phyloP scores from a whole-genome alignment of 2,113 vertebrate species.

The Rhombomys opimus region DNA sequence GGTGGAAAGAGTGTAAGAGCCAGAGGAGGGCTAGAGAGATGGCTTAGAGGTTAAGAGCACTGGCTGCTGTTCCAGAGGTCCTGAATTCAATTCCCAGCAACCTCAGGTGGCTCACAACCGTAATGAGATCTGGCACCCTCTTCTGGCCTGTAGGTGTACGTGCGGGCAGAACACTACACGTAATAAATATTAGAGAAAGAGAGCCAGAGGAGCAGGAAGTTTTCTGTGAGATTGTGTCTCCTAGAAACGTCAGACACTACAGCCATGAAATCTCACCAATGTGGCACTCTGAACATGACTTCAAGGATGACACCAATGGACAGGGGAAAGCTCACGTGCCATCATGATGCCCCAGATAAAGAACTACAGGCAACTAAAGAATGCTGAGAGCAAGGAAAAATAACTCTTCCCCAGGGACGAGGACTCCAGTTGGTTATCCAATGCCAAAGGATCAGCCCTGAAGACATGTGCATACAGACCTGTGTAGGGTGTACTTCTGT shows the following conservation, averaged over 20 bases:
- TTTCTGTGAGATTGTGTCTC: background rate
- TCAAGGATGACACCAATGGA: background rate
- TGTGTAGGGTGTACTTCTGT: background rate
- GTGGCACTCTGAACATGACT: background rate
- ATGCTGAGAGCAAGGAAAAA: background rate
- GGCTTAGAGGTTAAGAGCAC: no score
- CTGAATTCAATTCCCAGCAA: no score
- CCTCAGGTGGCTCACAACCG: no score
- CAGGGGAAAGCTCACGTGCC: background rate
- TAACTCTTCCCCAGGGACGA: background rate
- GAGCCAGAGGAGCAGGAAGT: background rate
- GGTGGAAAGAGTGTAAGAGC: background rate
- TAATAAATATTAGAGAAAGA: background rate
- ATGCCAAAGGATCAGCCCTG: background rate
- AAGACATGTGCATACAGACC: background rate
- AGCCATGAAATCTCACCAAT: background rate
- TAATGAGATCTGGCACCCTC: no score
- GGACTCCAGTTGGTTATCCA: background rate
- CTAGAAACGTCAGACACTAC: background rate
- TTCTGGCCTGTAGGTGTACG: no score
- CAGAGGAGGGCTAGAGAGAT: background rate
- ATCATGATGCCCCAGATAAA: background rate
- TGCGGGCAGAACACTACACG: no score
- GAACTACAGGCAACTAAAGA: background rate
- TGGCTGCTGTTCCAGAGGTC: no score